Evolutionary conservation across 1,140 invertebrate genomes (phyloP).

Genomic region (Notospermus geniculatus): DNA sequence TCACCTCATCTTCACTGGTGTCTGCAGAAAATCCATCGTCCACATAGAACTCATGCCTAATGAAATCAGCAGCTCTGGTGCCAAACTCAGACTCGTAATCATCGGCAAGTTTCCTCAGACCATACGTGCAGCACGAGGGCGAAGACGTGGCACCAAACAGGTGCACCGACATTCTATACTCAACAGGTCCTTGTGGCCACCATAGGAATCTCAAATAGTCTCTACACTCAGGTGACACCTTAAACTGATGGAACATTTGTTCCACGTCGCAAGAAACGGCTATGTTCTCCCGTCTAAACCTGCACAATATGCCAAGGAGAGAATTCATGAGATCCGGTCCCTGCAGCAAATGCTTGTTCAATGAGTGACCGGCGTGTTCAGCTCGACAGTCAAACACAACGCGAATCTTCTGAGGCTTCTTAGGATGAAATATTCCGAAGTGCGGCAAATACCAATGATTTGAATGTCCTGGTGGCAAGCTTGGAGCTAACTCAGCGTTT

Average conservation of each 20-base stretch:
- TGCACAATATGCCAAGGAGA: conserved; percentile 22
- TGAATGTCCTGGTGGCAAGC: no score
- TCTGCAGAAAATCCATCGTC: conserved; percentile 22
- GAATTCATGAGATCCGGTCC: conserved; percentile 25
- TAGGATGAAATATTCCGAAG: conserved; percentile 23
- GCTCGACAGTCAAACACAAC: conserved; percentile 27
- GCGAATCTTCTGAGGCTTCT: conserved; percentile 23
- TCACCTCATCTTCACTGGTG: no score
- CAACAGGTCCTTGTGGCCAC: no score
- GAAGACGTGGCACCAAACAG: no score
- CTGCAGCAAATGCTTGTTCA: conserved; percentile 22
- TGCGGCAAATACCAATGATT: conserved; percentile 30
- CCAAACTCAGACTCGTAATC: no score
- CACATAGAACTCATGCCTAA: conserved; percentile 23
- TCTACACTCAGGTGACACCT: conserved; percentile 17
- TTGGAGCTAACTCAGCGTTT: no score
- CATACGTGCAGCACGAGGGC: conserved; percentile 20
- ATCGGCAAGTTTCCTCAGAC: conserved; percentile 15
- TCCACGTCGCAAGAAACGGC: conserved; percentile 19
- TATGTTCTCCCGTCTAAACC: conserved; percentile 23
- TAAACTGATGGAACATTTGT: no score
- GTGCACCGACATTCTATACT: no score
- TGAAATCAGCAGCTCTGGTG: no score
- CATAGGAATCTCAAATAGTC: conserved; percentile 26
- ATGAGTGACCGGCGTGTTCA: conserved; percentile 16